Conservation (phyloP, 2,888 invertebrate genomes). For the Camptogramma bilineatum region DNA sequence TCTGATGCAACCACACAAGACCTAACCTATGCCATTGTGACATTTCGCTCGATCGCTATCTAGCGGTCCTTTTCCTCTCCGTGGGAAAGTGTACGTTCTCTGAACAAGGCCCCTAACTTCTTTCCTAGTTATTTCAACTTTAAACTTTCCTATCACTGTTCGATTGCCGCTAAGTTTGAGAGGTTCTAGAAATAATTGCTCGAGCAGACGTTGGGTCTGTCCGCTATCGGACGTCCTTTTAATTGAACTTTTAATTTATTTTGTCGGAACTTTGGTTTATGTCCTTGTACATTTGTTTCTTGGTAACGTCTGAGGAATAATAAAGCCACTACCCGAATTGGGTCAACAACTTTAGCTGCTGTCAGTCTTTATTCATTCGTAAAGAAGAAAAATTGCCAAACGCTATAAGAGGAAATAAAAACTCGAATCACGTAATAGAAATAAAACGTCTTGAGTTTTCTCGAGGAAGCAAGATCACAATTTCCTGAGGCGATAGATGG, state of each 20-base stretch:
- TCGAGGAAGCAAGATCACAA: conserved; percentile 16
- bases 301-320: conserved; percentile 16
- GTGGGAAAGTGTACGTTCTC: conserved; percentile 51
- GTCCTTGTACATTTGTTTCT: conserved; percentile 21
- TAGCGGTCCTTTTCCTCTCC: conserved; percentile 49
- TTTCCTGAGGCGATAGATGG: conserved; percentile 24
- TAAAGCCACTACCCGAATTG: conserved; percentile 19
- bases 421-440: conserved; percentile 18
- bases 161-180: conserved; percentile 30
- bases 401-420: conserved; percentile 3
- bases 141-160: conserved; percentile 37
- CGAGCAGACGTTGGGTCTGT: conserved; percentile 22
- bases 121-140: conserved; percentile 33
- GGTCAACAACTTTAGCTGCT: conserved; percentile 10
- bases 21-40: conserved; percentile 61
- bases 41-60: conserved; percentile 54
- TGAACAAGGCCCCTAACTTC: conserved; percentile 21
- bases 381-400: conserved; percentile 13
- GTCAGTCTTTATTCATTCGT: background rate
- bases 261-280: conserved; percentile 23
- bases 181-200: conserved; percentile 36
- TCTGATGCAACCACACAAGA: conserved; percentile 46
- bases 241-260: conserved; percentile 34
- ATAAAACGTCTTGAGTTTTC: conserved; percentile 15
- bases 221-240: conserved; percentile 28